Evolutionary conservation across 2,888 invertebrate species (phyloP), one percentile per base, ranked within the genome.

Genomic region (Eurois occulta): DNA sequence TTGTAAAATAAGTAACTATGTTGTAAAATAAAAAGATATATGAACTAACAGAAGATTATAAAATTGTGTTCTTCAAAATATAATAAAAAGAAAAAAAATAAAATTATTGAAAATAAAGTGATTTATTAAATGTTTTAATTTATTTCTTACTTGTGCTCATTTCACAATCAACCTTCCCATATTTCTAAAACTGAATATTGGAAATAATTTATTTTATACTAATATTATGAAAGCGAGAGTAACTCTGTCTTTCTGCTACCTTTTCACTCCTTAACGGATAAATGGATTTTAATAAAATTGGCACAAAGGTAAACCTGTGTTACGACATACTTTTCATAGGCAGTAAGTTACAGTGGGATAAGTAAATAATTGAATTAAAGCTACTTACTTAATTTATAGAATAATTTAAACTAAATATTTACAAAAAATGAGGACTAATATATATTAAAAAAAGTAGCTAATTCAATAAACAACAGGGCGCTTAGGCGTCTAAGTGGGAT

Each of bases 41-140:
- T 69, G 41, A 90, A 90, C 62, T 90, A 92, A 91, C 86, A 88
- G 85, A 85, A 81, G 87, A 84, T 84, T 90, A 91, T 93, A 92
- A 93, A 93, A 92, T 89, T 90, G 92, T 92, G 92, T 90, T 92
- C 92, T 93, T 91, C 91, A 91, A 89, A 90, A 88, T 92, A 91
- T 89, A 86, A 89, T 91, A 92, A 91, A 91, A 89, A 80, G 86
- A 83, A 86, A 86, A 8, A 89, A 90, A 81, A 91, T 93, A 92
- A 93, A 62, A 92, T 85, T 86, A 89, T 87, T 86, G 82, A 89
- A 85, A 91, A 92, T 92, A 93, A 94, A 94, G 89, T 88, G 86
- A 88, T 93, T 93, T 94, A 94, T 90, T 93, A 93, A 93, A 92
- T 88, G 87, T 90, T 88, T 88, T 76, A 71, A 77, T 86, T 87